Evolutionary conservation across 2,888 invertebrate species (phyloP), one percentile per base, ranked within the genome.

Genomic region (Clivina fossor): DNA sequence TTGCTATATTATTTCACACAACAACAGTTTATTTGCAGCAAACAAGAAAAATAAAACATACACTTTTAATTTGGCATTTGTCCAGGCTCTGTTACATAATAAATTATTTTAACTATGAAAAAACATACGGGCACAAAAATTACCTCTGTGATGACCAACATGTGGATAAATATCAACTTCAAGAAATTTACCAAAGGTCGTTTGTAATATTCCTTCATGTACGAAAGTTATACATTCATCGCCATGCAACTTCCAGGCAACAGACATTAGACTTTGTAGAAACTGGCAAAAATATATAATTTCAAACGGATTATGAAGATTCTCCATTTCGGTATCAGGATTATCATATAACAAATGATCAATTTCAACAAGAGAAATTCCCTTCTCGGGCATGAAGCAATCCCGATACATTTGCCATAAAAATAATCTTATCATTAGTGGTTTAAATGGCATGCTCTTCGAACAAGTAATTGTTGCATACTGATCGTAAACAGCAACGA

Each of bases 241-340:
- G 1, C 74, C 70, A 62, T 79, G 80, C 15, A 80, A 61, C 61
- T 70, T 72, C 67, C 73, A 76, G 2, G 80, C 75, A 19, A 79
- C 71, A 30, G 78, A 74, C 57, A 83, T 71, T 8, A 83, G 62
- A 26, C 78, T 76, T 57, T 81, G 80, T 26, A 81, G 54, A 68
- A 81, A 82, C 67, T 84, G 83, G 80, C 82, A 83, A 64, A 79
- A 80, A 66, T 80, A 79, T 63, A 83, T 76, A 61, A 74, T 76
- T 62, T 82, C 82, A 63, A 82, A 83, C 0, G 83, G 83, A 63
- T 77, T 64, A 62, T 81, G 79, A 1, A 74, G 67, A 2, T 68
- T 68, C 53, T 71, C 73, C 1, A 79, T 67, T 1, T 78, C 69
- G 73, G 77, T 77, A 46, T 73, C 71, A 0, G 75, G 74, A 63